Conservation (phyloP, 2,797 vertebrate genomes). For the Cyprinella venusta region DNA sequence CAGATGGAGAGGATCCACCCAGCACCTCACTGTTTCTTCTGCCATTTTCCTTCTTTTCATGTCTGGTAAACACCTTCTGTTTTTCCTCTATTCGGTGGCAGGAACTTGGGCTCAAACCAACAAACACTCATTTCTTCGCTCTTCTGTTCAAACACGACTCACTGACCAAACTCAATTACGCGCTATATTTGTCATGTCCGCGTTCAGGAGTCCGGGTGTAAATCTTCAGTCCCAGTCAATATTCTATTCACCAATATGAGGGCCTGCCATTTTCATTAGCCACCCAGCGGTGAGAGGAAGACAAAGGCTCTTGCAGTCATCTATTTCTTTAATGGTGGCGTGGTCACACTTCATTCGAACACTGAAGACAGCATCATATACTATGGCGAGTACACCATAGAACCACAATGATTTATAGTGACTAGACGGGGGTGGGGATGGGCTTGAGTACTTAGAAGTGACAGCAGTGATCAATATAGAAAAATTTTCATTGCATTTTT, state of each 20-base stretch:
- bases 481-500: neutral
- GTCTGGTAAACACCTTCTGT: conserved; percentile 23
- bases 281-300: conserved; percentile 63
- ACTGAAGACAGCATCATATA: conserved; percentile 44
- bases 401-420: neutral
- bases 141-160: conserved; percentile 71
- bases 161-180: conserved; percentile 83
- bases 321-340: conserved; percentile 72
- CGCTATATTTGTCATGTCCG: conserved; percentile 77
- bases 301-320: conserved; percentile 66
- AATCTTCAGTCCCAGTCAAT: conserved; percentile 80
- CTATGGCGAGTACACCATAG: neutral
- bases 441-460: neutral
- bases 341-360: conserved; percentile 77
- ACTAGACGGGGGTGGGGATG: neutral
- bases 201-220: conserved; percentile 73
- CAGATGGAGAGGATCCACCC: conserved; percentile 18
- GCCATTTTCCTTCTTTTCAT: neutral
- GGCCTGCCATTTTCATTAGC: conserved; percentile 75
- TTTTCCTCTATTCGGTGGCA: conserved; percentile 22
- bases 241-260: conserved; percentile 75
- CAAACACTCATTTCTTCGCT: conserved; percentile 14
- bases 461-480: neutral
- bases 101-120: conserved; percentile 33
- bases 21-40: neutral